Evolutionary conservation across 2,113 vertebrate species (phyloP), one percentile per base, ranked within the genome.

Genomic region (Micronycteris hirsuta): DNA sequence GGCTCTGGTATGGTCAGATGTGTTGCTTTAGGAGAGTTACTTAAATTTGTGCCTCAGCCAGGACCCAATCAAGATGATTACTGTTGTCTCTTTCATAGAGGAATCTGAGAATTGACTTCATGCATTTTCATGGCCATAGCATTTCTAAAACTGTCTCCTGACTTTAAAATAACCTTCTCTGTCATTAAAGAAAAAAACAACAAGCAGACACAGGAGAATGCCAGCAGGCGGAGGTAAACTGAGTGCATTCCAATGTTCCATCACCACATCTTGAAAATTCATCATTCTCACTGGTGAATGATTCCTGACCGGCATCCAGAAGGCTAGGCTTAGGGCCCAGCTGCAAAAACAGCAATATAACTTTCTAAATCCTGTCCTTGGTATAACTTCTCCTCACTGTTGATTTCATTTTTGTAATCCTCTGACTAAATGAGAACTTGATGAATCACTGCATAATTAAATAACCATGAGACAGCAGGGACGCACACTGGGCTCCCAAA

Each of bases 231-330:
- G 83, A 93, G 91, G 89, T 94, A 91, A 94, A 93, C 36, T 16
- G 43, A 94, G 45, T 47, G 47, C 36, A 31, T 93, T 89, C 85
- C 94, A 93, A 63, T 33, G n/a, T 86, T 91, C 67, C 73, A 73
- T 97, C 89, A 93, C 70, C 92, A 91, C 97, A 54, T 86, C 84
- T 92, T 80, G 56, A 95, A 93, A 95, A 88, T 93, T 94, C 73
- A 81, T 91, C 91, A 26, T 45, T 80, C 52, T 81, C 73, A 73
- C 70, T 86, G 49, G 77, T 43, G 19, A 95, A 36, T 80, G 70
- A 91, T 93, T 91, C 81, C 80, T 94, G 93, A 94, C 65, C 87
- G 15, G 52, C 49, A 81, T 82, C 81, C 89, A 91, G 52, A 28
- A 87, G 20, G n/a, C 24, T 33, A 71, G 45, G 31, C 17, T 86